phyloP scores from a whole-genome alignment of 2,113 vertebrate genomes.

The Dolichallabes microphthalmus region DNA sequence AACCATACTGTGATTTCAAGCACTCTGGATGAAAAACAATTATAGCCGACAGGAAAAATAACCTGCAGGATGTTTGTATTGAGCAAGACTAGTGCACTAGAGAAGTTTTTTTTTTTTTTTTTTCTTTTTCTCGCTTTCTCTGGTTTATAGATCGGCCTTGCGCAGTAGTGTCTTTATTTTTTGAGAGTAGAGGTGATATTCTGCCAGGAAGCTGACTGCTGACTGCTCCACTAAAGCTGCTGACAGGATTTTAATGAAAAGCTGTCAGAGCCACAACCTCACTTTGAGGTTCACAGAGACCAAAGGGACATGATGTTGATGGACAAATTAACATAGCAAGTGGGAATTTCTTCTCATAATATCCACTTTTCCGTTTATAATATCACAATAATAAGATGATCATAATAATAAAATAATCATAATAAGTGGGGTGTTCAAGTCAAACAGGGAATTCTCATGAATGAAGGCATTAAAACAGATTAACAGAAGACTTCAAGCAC shows the following conservation, averaged over 20 bases:
- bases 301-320: conserved; percentile 54
- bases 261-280: conserved; percentile 66
- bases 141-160: not conserved
- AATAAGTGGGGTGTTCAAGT: too few species aligned
- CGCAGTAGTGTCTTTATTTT: conserved; percentile 16
- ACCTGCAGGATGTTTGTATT: not conserved
- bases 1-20: conserved; percentile 21
- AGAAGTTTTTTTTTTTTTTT: too few species aligned
- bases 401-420: not conserved
- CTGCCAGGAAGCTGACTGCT: conserved; percentile 59
- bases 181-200: conserved; percentile 56
- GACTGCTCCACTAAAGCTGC: conserved; percentile 68
- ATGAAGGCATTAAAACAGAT: too few species aligned
- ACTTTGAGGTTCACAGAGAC: conserved; percentile 57
- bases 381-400: not conserved
- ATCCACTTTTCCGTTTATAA: not conserved
- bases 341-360: conserved; percentile 21
- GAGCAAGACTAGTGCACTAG: not conserved
- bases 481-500: too few species aligned
- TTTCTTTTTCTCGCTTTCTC: not conserved
- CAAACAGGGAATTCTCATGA: too few species aligned
- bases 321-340: conserved; percentile 51
- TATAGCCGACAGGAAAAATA: conserved; percentile 26
- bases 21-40: conserved; percentile 36
- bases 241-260: conserved; percentile 73